Percentiles rank a stretch among this genome's conserved stretches.
These are phyloP conservation scores for Rousettus madagascariensis DNA, from an alignment of 2,797 vertebrate genomes.

Conservation along the genomic window DNA sequence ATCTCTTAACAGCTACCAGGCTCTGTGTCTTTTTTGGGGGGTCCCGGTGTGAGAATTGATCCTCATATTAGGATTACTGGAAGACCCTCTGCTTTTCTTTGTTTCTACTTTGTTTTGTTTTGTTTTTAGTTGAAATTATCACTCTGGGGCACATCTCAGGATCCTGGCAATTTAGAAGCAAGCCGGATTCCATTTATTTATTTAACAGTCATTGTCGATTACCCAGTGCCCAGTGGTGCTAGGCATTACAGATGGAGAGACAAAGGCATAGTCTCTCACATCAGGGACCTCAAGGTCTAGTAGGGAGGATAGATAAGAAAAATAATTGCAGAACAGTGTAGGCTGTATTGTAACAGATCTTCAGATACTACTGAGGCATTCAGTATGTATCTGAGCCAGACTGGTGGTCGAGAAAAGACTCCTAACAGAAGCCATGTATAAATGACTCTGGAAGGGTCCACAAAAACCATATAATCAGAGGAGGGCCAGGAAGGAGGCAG, in stretches of 20 bases:
- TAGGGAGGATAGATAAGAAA: neutral
- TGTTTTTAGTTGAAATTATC: neutral
- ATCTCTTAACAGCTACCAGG: neutral
- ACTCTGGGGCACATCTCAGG: neutral
- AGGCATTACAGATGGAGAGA: neutral
- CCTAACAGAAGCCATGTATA: neutral
- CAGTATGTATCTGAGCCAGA: neutral
- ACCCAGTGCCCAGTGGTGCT: too few relatives aligned
- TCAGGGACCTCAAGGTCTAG: neutral
- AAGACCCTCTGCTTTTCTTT: neutral
- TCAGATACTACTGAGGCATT: neutral
- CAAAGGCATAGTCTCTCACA: neutral
- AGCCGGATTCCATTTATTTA: neutral
- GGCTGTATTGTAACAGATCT: neutral
- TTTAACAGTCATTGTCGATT: neutral
- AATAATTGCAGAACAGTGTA: neutral
- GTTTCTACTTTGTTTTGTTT: too few relatives aligned
- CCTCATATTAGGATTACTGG: neutral
- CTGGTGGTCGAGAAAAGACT: neutral
- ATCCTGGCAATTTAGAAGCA: neutral
- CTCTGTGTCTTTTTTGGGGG: neutral
- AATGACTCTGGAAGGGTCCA: neutral
- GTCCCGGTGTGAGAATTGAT: neutral
- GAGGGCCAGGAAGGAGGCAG: neutral
- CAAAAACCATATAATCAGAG: neutral